These are phyloP conservation scores for Melanogrammus aeglefinus DNA, from an alignment of 2,797 vertebrate species.

Conservation along the genomic window DNA sequence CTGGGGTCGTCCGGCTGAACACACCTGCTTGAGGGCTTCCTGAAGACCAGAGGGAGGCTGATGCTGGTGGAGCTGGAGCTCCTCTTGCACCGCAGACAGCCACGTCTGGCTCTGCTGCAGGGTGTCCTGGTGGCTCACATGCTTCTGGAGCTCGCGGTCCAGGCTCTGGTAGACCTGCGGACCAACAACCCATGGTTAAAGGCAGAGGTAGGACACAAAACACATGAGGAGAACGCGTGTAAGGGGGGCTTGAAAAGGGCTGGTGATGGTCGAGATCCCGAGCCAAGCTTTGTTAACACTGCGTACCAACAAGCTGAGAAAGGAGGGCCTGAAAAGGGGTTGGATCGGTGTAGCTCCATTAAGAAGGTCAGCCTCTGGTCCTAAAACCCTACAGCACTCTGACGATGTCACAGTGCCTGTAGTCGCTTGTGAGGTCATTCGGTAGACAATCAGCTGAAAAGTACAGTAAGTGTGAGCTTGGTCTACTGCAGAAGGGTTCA, in stretches of 20 bases:
- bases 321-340: no score
- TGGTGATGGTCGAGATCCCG: slow-evolving; percentile 65
- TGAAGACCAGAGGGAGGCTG: slow-evolving; percentile 83
- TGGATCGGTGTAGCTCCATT: slow-evolving; percentile 46
- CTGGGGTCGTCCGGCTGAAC: background rate
- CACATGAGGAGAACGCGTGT: no score
- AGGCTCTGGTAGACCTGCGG: slow-evolving; percentile 92
- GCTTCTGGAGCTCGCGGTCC: slow-evolving; percentile 93
- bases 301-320: slow-evolving; percentile 12
- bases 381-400: background rate
- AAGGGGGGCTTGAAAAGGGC: no score
- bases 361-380: background rate
- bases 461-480: no score
- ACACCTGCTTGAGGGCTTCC: slow-evolving; percentile 89
- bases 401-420: background rate
- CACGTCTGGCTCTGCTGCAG: slow-evolving; percentile 92
- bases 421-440: no score
- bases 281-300: slow-evolving; percentile 96
- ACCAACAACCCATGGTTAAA: background rate
- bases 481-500: background rate
- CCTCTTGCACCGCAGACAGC: slow-evolving; percentile 83
- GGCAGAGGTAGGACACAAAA: background rate
- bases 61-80: slow-evolving; percentile 76
- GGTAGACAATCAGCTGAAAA: no score
- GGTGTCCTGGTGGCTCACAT: slow-evolving; percentile 90